These are phyloP conservation scores for Aphidius gifuensis DNA, from an alignment of 1,140 invertebrate species.

Conservation along the genomic window DNA sequence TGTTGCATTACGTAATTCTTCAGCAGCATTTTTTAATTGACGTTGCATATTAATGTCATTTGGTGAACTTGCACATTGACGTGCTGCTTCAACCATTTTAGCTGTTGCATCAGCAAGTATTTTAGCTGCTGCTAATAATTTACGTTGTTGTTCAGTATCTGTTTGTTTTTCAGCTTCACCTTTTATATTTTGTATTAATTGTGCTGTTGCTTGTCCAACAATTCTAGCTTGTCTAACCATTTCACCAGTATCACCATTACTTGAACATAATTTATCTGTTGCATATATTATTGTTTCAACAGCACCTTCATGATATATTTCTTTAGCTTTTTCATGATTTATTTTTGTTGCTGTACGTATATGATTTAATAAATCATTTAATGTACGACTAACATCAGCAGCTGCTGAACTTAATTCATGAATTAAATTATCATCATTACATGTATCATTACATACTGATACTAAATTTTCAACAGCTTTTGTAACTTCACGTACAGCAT, in stretches of 20 bases:
- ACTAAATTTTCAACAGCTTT: conserved; percentile 90
- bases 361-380: conserved; percentile 88
- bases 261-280: conserved; percentile 84
- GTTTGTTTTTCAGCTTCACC: conserved; percentile 86
- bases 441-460: conserved; percentile 74
- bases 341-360: conserved; percentile 64
- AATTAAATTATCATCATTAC: conserved; percentile 66
- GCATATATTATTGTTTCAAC: conserved; percentile 89
- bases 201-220: conserved; percentile 88
- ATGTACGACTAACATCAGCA: conserved; percentile 80
- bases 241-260: conserved; percentile 80
- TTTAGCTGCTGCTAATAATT: conserved; percentile 88
- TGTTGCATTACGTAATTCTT: conserved; percentile 87
- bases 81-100: conserved; percentile 92
- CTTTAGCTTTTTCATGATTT: conserved; percentile 51
- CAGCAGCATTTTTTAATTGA: conserved; percentile 80
- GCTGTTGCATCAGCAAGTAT: conserved; percentile 93
- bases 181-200: conserved; percentile 90
- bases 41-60: conserved; percentile 82
- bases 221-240: conserved; percentile 93
- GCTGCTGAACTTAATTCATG: conserved; percentile 76
- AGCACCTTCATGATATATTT: conserved; percentile 68
- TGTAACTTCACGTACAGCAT: conserved; percentile 89
- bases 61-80: conserved; percentile 83
- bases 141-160: conserved; percentile 84